phyloP scores from a whole-genome alignment of 2,888 invertebrate genomes.

The Dorcus hopei region DNA sequence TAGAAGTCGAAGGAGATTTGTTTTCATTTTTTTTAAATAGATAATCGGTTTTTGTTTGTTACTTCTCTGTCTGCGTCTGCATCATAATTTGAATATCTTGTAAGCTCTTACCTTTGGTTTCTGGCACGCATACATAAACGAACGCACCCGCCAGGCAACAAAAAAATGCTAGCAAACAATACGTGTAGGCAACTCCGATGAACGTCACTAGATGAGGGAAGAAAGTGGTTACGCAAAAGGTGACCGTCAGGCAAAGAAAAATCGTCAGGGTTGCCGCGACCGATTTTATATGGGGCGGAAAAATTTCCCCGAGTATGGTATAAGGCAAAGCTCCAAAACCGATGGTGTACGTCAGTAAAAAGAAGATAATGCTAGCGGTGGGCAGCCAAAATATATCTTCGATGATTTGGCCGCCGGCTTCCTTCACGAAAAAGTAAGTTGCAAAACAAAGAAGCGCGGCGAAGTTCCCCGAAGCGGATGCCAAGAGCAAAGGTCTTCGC shows the following conservation, averaged over 20 bases:
- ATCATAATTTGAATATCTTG: conserved; percentile 21
- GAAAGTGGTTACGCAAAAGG: conserved; percentile 70
- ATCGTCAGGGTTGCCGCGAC: conserved; percentile 71
- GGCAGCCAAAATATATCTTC: conserved; percentile 58
- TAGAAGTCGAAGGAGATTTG: too few species aligned
- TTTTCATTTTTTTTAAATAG: too few species aligned
- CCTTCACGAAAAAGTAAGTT: conserved; percentile 64
- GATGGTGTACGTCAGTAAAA: conserved; percentile 70
- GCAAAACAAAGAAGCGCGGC: conserved; percentile 67
- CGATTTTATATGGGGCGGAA: conserved; percentile 72
- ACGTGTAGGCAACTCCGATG: conserved; percentile 62
- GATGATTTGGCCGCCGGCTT: conserved; percentile 50
- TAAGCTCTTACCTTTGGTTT: conserved; percentile 22
- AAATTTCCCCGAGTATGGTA: conserved; percentile 77
- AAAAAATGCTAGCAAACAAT: conserved; percentile 66
- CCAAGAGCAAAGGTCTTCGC: conserved; percentile 64
- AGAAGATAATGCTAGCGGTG: conserved; percentile 64
- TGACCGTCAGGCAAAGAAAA: conserved; percentile 62
- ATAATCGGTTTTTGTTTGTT: too few species aligned
- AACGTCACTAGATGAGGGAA: conserved; percentile 57
- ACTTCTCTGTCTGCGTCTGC: background rate
- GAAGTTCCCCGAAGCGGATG: conserved; percentile 64
- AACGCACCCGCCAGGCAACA: conserved; percentile 66
- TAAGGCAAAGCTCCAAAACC: conserved; percentile 74
- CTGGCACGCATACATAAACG: conserved; percentile 43